Evolutionary conservation across 1,140 invertebrate genomes (phyloP).

Genomic region (Drosophila bocki): DNA sequence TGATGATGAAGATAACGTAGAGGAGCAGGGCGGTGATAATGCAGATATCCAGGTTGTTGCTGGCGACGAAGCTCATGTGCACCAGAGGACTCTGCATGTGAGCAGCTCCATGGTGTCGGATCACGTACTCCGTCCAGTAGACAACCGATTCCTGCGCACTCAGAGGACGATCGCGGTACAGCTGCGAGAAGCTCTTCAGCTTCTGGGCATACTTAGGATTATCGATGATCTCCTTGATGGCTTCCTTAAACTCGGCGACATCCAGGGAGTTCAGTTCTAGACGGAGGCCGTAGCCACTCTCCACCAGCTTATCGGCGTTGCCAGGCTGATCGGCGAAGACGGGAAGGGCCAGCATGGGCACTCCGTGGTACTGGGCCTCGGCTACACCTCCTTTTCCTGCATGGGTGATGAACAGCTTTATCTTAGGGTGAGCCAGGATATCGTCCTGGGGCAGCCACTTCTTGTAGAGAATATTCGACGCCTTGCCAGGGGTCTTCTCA

Average conservation of each 20-base stretch:
- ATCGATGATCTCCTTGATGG: conserved; percentile 60
- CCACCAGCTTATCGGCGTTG: conserved; percentile 86
- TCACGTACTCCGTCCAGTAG: conserved; percentile 81
- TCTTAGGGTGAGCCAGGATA: conserved; percentile 88
- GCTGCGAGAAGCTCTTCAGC: conserved; percentile 61
- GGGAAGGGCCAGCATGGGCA: conserved; percentile 90
- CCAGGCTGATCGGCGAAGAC: conserved; percentile 88
- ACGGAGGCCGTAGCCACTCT: conserved; percentile 85
- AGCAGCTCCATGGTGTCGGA: conserved; percentile 85
- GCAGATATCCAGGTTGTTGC: conserved; percentile 65
- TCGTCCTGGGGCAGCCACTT: conserved; percentile 91
- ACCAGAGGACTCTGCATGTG: conserved; percentile 85
- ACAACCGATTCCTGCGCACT: conserved; percentile 63
- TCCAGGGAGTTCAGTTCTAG: conserved; percentile 84
- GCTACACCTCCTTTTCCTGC: conserved; percentile 89
- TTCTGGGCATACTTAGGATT: conserved; percentile 71
- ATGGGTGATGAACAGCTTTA: conserved; percentile 90
- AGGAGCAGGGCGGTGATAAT: conserved; percentile 34
- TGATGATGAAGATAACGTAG: conserved; percentile 41
- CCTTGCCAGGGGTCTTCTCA: conserved; percentile 86
- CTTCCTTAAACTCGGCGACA: conserved; percentile 64
- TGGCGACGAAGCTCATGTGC: conserved; percentile 65
- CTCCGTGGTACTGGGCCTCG: conserved; percentile 89
- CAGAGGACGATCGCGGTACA: conserved; percentile 79
- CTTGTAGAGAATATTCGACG: conserved; percentile 88